Evolutionary conservation across 2,113 vertebrate species (phyloP), one percentile per base, ranked within the genome.

Genomic region (Erythrocebus patas): DNA sequence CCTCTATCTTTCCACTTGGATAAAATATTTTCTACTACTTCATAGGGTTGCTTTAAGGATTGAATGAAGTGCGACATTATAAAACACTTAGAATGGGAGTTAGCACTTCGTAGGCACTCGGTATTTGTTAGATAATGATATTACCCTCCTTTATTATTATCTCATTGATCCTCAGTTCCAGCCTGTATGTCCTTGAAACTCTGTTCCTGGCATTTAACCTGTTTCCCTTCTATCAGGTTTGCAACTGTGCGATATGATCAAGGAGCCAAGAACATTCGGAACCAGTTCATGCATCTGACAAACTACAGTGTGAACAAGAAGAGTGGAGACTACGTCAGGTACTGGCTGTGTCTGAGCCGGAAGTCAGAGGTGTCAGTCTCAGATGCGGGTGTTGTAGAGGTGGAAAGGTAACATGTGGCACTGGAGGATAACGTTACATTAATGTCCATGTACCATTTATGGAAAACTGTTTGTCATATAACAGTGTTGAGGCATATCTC

Each of bases 301-400:
- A 99, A 99, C 99, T 99, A 99, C 98, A 99, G 99, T 11, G 99
- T 99, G 97, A 99, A 99, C 98, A 99, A 99, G 98, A 99, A 99
- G 98, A 99, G 99, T 97, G 99, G 99, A 61, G 99, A 99, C 98
- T 99, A 99, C 97, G 99, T 99, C 98, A 99, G 99, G 99, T 99
- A 98, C 92, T 95, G 30, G 72, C 68, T 57, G 13, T 18, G 6
- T 18, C 80, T n/a, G 61, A 52, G 83, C n/a, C 27, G 1, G 35
- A 43, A 61, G 52, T 86, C 38, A 2, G 57, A 32, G 82, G 20
- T 25, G 48, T 52, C 32, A 5, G n/a, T 40, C 11, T 79, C 55
- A 5, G 20, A 0, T 23, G 25, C 0, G 3, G 64, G 25, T 25
- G 27, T 40, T 16, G 45, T 6, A 22, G 22, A 30, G 13, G 7